Base-by-base conservation (phyloP, 2,888 invertebrate species). In the Chymomyza amoena region DNA sequence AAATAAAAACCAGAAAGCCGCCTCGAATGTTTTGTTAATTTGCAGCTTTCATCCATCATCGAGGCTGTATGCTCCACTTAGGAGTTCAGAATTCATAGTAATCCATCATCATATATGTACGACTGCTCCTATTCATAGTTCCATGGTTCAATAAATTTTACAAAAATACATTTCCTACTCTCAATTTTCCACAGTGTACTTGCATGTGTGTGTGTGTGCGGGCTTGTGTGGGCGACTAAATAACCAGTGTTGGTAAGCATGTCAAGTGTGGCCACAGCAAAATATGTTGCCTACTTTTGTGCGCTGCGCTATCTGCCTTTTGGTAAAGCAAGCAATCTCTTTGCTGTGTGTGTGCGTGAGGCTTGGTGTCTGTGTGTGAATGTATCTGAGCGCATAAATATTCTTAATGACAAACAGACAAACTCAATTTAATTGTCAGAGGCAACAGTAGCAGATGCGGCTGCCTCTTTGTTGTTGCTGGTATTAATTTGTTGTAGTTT, bases 221-320 rank as follows among this genome's bases (percentile, higher is more conserved):
- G 6, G 39, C 39, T 6, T 45, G 13, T 45, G 39, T 45, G 39
- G 10, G 39, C 6, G 39, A 65, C 61, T 32, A 0, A 32, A 32
- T 32, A 32, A 32, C 39, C 39, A 45, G 39, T 45, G 39, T 45
- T 45, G 39, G 39, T 45, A 45, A 45, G 13, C 39, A 13, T 45
- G 39, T 45, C 39, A 45, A 45, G 39, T 45, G 39, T 45, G 39
- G 39, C 39, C 39, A 45, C 39, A 45, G 39, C 6, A 68, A 62
- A 67, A 36, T 18, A 45, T 70, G 59, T 68, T 75, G 87, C 84
- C 84, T 77, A 78, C 72, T 72, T 75, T 73, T 72, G 13, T 69
- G 81, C n/a, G n/a, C 64, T 63, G 51, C 68, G 10, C 20, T 54
- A 13, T 13, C 39, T 45, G 13, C 39, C 39, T 13, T 13, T 2